Evolutionary conservation across 2,888 invertebrate species (phyloP).

Genomic region (Drosophila melanocephala): DNA sequence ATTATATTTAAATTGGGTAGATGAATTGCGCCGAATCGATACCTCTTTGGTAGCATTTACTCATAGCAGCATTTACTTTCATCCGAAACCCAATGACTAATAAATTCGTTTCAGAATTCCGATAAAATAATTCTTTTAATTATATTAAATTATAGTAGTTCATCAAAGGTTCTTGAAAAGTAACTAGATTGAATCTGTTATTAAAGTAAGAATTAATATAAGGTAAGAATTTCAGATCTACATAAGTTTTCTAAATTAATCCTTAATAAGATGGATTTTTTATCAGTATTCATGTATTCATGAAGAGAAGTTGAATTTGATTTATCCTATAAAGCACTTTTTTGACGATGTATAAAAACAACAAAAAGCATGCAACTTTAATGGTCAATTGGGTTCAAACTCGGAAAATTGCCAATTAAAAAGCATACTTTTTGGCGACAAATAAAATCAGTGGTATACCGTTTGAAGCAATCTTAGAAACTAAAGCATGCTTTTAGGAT

Average conservation of each 20-base stretch:
- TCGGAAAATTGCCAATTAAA: neutral
- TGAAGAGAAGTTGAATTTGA: neutral
- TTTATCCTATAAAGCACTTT: neutral
- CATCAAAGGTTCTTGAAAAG: neutral
- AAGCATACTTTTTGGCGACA: neutral
- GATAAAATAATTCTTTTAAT: neutral
- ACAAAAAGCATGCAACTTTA: neutral
- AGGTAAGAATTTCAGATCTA: neutral
- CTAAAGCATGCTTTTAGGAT: neutral
- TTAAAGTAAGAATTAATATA: neutral
- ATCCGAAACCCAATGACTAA: neutral
- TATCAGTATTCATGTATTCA: neutral
- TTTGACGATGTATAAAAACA: too few species aligned
- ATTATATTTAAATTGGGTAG: neutral
- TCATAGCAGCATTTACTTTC: neutral
- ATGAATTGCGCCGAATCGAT: neutral
- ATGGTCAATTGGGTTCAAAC: neutral
- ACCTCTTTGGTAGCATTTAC: neutral
- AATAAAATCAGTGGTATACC: neutral
- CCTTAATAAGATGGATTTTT: neutral
- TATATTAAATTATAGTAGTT: neutral
- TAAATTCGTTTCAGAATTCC: conserved; percentile 4
- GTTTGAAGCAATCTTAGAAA: too few species aligned
- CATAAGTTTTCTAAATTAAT: neutral
- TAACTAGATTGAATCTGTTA: neutral